phyloP scores from a whole-genome alignment of 2,113 vertebrate species.

The Agapornis roseicollis region DNA sequence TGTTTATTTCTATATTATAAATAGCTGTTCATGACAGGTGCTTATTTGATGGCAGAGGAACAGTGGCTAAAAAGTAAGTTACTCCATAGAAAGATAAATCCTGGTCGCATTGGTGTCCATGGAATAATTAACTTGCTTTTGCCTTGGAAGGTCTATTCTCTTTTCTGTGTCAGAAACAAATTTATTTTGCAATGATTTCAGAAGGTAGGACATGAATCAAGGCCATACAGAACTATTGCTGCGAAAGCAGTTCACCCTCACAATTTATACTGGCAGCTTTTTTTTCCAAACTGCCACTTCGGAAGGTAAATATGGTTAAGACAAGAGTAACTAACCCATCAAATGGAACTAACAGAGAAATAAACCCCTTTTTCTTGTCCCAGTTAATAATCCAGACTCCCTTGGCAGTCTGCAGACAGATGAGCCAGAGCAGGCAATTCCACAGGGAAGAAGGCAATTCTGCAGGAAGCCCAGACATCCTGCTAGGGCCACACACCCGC shows the following conservation, averaged over 20 bases:
- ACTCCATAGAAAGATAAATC: background rate
- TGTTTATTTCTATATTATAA: background rate
- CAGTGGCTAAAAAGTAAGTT: background rate
- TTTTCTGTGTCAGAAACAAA: background rate
- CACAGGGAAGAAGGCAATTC: background rate
- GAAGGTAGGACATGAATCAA: background rate
- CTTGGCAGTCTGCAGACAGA: background rate
- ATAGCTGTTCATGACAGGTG: background rate
- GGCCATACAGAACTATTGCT: background rate
- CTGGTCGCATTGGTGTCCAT: background rate
- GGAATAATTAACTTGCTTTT: conserved; percentile 1
- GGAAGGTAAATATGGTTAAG: background rate
- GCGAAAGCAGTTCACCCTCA: background rate
- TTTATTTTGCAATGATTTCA: background rate
- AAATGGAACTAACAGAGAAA: background rate
- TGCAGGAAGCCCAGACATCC: background rate
- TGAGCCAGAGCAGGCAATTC: background rate
- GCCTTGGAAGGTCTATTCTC: background rate
- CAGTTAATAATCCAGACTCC: background rate
- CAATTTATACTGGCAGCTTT: background rate
- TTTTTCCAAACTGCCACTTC: background rate
- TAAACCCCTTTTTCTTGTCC: background rate
- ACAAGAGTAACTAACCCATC: background rate
- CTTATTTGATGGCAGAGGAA: background rate
- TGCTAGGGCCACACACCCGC: accelerated